Conservation (phyloP, 2,113 vertebrate genomes). For the Microcebus ravelobensis region DNA sequence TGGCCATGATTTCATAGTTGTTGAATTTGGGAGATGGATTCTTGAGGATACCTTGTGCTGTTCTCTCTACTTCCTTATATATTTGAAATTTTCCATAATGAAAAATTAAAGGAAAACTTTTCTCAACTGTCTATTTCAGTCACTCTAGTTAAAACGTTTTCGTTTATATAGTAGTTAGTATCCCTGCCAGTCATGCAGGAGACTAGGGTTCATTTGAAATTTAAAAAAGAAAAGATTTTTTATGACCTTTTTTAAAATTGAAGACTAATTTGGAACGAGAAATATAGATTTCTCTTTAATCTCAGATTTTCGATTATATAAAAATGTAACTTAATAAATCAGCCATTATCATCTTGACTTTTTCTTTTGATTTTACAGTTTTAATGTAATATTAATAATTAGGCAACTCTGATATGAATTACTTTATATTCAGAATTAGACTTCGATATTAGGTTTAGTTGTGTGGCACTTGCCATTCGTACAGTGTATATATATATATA, state of each 20-base stretch:
- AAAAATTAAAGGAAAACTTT: not conserved
- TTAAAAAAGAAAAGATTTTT: constrained; percentile 2
- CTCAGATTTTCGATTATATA: constrained; percentile 12
- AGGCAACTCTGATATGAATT: not conserved
- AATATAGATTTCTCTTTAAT: not conserved
- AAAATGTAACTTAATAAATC: not conserved
- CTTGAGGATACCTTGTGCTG: not conserved
- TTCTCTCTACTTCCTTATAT: not conserved
- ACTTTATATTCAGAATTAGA: constrained; percentile 11
- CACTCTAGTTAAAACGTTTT: not conserved
- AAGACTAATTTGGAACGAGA: constrained; percentile 28
- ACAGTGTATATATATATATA: not conserved
- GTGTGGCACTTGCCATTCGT: not conserved
- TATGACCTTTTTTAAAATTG: not conserved
- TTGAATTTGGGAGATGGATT: not conserved
- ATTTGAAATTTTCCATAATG: constrained; percentile 5
- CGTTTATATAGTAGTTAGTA: not conserved
- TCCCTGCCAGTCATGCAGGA: not conserved
- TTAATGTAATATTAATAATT: not conserved
- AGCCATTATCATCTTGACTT: not conserved
- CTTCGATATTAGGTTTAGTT: not conserved
- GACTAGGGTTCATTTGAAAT: not conserved
- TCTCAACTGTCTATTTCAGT: not conserved
- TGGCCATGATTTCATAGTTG: not conserved
- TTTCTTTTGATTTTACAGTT: constrained; percentile 19